Percentiles rank a stretch among this genome's conserved stretches.
phyloP scores from a whole-genome alignment of 2,797 vertebrate genomes.

The Nannoperca obscura region DNA sequence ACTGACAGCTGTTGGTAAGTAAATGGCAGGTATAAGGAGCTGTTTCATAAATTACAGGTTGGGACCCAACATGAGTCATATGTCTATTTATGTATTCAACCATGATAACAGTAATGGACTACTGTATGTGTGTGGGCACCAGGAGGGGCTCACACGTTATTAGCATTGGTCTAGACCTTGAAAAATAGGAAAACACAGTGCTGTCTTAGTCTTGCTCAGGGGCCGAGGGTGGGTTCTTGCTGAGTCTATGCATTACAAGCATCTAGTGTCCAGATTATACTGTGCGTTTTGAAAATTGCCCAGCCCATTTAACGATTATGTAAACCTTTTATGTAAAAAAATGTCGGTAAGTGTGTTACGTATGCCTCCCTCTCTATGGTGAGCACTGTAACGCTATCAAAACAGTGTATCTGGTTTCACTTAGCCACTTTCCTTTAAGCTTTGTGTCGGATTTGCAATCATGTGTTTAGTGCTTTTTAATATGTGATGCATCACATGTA shows the following conservation, averaged over 20 bases:
- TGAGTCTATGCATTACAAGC: background rate
- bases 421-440: background rate
- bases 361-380: background rate
- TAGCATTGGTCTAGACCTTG: background rate
- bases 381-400: background rate
- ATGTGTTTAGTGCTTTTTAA: constrained; percentile 22
- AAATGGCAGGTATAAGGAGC: background rate
- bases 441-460: background rate
- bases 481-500: constrained; percentile 13
- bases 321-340: constrained; percentile 19
- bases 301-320: background rate
- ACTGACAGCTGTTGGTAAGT: constrained; percentile 8
- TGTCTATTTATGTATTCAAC: constrained; percentile 39
- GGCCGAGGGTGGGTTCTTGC: background rate
- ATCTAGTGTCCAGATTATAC: background rate
- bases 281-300: constrained; percentile 1
- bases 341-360: background rate
- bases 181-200: background rate
- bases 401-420: background rate
- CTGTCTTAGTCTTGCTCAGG: background rate
- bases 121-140: background rate
- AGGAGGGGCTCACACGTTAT: background rate
- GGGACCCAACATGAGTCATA: constrained; percentile 28
- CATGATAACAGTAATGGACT: constrained; percentile 20
- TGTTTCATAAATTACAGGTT: constrained; percentile 30